Evolutionary conservation across 2,888 invertebrate species (phyloP).

Genomic region (Drosophila stalkeri): DNA sequence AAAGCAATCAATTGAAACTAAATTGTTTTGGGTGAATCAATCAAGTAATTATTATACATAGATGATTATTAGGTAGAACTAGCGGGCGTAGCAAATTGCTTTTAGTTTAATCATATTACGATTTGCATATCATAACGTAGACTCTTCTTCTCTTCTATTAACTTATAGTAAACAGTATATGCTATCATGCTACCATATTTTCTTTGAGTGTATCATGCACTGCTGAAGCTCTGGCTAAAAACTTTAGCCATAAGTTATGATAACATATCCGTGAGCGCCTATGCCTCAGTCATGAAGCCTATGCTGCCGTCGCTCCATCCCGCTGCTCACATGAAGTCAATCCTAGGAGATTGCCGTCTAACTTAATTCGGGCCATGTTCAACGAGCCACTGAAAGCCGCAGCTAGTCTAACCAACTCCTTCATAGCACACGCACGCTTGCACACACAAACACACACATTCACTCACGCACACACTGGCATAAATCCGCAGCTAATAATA

Average conservation of each 20-base stretch:
- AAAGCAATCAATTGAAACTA: not conserved
- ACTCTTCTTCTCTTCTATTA: not conserved
- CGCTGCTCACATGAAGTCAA: slow-evolving; percentile 59
- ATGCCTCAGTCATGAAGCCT: slow-evolving; percentile 25
- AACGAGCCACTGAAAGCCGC: slow-evolving; percentile 55
- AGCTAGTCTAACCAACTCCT: slow-evolving; percentile 62
- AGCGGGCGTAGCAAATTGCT: not conserved
- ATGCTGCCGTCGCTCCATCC: not conserved
- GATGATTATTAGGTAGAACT: not conserved
- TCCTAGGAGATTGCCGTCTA: slow-evolving; percentile 78
- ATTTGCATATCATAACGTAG: not conserved
- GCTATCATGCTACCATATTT: not conserved
- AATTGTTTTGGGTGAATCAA: not conserved
- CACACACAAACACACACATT: slow-evolving; percentile 9
- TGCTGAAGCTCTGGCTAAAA: slow-evolving; percentile 45
- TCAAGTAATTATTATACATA: not conserved
- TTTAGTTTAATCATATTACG: not conserved
- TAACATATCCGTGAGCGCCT: slow-evolving; percentile 70
- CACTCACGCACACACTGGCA: slow-evolving; percentile 6
- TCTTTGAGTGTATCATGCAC: slow-evolving; percentile 54
- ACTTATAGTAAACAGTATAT: not conserved
- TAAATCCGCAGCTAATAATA: slow-evolving; percentile 78
- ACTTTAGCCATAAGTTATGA: slow-evolving; percentile 78
- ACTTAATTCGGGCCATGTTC: slow-evolving; percentile 77
- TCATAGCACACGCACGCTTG: slow-evolving; percentile 24